These are phyloP conservation scores for Tenthredo scrophulariae DNA, from an alignment of 2,888 invertebrate genomes.

Conservation along the genomic window DNA sequence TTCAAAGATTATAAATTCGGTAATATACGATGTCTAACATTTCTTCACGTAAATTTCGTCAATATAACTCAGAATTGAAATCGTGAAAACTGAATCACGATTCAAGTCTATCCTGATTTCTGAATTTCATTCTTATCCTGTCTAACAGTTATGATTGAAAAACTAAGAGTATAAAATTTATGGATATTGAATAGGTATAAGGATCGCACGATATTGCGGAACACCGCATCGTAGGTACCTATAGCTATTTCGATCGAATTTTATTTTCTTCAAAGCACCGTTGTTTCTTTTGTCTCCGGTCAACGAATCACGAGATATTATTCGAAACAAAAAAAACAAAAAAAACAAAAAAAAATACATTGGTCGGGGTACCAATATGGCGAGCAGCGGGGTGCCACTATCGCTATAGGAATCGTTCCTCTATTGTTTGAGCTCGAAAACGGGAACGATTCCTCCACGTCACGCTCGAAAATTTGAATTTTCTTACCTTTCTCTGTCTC, in stretches of 20 bases:
- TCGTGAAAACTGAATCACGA: not conserved
- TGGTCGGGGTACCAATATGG: conserved; percentile 55
- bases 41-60: too few relatives aligned
- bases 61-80: not conserved
- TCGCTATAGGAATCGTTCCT: conserved; percentile 55
- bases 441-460: conserved; percentile 56
- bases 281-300: conserved; percentile 52
- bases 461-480: conserved; percentile 56
- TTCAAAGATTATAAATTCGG: not conserved
- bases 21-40: not conserved
- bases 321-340: conserved; percentile 27
- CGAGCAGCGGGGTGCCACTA: conserved; percentile 56
- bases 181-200: too few relatives aligned
- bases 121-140: not conserved
- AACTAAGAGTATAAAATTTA: not conserved
- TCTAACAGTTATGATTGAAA: not conserved
- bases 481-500: conserved; percentile 35
- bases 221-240: not conserved
- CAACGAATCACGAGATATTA: conserved; percentile 51
- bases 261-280: conserved; percentile 21
- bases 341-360: conserved; percentile 3
- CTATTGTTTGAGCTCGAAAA: conserved; percentile 57
- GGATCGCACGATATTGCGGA: not conserved
- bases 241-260: conserved; percentile 6
- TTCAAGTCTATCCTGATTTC: not conserved